Percentiles rank a stretch among this genome's conserved stretches.
Conservation (phyloP, 2,888 invertebrate species). For the Plutella xylostella region DNA sequence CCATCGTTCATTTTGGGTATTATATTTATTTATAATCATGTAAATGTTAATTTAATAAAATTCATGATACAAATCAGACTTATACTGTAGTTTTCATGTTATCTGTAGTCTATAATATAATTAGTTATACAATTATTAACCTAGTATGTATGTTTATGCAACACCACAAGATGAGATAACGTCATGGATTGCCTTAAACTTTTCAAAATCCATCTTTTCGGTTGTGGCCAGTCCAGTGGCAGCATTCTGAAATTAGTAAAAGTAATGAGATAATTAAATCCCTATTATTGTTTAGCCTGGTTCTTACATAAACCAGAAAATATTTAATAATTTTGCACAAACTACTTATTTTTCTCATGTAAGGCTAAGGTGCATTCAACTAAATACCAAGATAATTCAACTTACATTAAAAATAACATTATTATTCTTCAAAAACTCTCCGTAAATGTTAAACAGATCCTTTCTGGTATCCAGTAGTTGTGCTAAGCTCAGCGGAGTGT, state of each 20-base stretch:
- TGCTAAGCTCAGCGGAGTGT: conserved; percentile 72
- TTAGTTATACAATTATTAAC: background rate
- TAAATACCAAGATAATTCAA: conserved; percentile 16
- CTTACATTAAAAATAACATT: conserved; percentile 61
- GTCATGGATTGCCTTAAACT: conserved; percentile 53
- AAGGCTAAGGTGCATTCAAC: no score
- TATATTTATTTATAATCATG: conserved; percentile 16
- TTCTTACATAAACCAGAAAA: conserved; percentile 4
- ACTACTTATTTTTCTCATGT: no score
- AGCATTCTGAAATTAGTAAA: conserved; percentile 43
- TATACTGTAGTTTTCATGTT: conserved; percentile 27
- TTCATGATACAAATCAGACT: conserved; percentile 25
- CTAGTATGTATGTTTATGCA: conserved; percentile 23
- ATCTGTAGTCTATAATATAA: conserved; percentile 6
- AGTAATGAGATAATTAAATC: no score
- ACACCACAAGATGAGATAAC: conserved; percentile 45
- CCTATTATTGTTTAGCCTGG: background rate
- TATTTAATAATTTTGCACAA: background rate
- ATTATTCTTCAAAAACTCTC: conserved; percentile 64
- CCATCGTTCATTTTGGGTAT: conserved; percentile 28
- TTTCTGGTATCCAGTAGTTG: conserved; percentile 63
- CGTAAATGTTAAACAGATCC: conserved; percentile 75
- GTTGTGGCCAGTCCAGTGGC: conserved; percentile 53
- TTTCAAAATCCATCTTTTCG: conserved; percentile 53
- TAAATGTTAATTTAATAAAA: conserved; percentile 40